Evolutionary conservation across 2,113 vertebrate species (phyloP).

Genomic region (Ceyx cyanopectus): DNA sequence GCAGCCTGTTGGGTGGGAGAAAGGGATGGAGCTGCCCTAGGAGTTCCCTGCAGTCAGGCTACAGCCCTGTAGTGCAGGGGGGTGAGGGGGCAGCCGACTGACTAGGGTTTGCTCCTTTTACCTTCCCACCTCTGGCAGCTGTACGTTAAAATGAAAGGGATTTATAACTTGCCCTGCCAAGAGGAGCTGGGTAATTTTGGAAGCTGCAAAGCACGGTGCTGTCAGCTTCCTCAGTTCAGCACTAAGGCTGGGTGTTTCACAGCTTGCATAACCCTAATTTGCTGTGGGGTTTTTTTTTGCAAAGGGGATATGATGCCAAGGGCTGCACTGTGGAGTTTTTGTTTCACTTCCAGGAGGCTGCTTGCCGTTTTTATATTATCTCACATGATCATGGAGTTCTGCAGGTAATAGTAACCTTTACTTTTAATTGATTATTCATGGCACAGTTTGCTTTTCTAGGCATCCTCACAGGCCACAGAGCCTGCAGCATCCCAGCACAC

Average conservation of each 20-base stretch:
- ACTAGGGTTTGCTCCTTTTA: not conserved
- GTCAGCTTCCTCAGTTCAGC: not conserved
- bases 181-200: not conserved
- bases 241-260: not conserved
- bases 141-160: not conserved
- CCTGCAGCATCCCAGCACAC: not conserved
- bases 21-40: not conserved
- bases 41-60: not conserved
- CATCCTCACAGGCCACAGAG: not conserved
- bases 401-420: slow-evolving; percentile 45
- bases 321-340: not conserved
- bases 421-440: slow-evolving; percentile 59
- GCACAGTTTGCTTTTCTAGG: slow-evolving; percentile 38
- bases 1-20: not conserved
- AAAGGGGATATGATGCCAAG: not conserved
- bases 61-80: fast-evolving
- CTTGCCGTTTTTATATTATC: slow-evolving; percentile 51
- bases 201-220: not conserved
- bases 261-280: slow-evolving; percentile 25
- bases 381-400: not conserved
- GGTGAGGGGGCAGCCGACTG: not conserved
- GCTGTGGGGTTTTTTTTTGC: slow-evolving; percentile 1
- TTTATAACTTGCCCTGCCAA: not conserved
- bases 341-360: slow-evolving; percentile 32
- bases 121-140: not conserved